Conservation (phyloP, 2,797 vertebrate species). For the Vireo griseus region DNA sequence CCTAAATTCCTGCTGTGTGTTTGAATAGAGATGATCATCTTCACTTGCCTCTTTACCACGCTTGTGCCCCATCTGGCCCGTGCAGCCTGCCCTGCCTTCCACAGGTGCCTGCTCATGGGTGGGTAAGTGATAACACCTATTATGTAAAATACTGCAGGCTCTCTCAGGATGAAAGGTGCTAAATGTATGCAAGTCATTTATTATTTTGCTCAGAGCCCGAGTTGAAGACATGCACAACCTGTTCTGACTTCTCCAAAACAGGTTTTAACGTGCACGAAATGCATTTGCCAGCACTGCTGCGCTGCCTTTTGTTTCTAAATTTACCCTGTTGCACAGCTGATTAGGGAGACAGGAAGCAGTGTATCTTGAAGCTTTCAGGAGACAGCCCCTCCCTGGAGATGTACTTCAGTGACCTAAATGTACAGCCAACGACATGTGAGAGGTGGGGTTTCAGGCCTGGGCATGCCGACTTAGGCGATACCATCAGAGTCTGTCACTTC, state of each 20-base stretch:
- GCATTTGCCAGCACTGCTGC: background rate
- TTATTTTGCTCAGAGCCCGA: background rate
- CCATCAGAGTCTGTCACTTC: background rate
- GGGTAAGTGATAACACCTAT: background rate
- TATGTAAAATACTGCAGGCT: constrained; percentile 5
- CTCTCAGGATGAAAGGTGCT: constrained; percentile 11
- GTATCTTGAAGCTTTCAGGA: constrained; percentile 37
- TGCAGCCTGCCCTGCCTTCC: background rate
- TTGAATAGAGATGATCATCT: background rate
- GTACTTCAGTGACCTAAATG: constrained; percentile 31
- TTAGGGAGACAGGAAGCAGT: constrained; percentile 27
- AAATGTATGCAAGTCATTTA: background rate
- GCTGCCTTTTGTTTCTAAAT: constrained; percentile 22
- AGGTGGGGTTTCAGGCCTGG: constrained; percentile 15
- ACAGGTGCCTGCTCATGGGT: background rate
- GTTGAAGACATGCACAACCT: constrained; percentile 7
- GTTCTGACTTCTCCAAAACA: constrained; percentile 54
- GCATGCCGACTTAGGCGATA: background rate
- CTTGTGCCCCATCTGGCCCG: background rate
- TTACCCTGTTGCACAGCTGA: constrained; percentile 24
- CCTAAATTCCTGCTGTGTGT: background rate
- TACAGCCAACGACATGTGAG: background rate
- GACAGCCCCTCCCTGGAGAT: constrained; percentile 43
- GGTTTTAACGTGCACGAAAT: constrained; percentile 14
- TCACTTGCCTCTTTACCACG: background rate